Evolutionary conservation across 2,888 invertebrate genomes (phyloP).

Genomic region (Escarpia spicata): DNA sequence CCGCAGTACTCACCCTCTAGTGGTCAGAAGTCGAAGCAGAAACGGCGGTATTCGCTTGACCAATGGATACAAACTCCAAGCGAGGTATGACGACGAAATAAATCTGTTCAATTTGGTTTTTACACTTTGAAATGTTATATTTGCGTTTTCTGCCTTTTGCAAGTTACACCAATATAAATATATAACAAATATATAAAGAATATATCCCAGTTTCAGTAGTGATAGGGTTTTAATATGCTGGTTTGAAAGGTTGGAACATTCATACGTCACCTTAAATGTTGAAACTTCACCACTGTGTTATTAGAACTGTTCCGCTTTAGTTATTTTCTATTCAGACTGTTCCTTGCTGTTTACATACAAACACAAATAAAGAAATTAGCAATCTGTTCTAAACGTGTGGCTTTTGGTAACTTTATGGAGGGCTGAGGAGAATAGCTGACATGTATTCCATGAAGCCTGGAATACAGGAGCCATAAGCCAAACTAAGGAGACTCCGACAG

Average conservation of each 20-base stretch:
- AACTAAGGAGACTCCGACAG: not conserved
- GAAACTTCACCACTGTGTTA: not conserved
- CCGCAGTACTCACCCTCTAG: not conserved
- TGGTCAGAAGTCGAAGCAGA: slow-evolving; percentile 4
- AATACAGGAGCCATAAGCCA: not conserved
- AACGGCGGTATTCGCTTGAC: not conserved
- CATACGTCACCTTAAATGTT: not conserved
- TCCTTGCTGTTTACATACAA: not conserved
- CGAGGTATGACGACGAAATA: not conserved
- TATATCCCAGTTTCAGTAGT: not conserved
- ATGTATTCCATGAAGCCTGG: not conserved
- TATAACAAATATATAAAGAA: too few species aligned
- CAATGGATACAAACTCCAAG: slow-evolving; percentile 5
- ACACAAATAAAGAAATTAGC: not conserved
- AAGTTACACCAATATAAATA: not conserved
- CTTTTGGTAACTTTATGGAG: not conserved
- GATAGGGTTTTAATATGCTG: not conserved
- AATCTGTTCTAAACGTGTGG: not conserved
- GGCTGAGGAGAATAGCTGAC: not conserved
- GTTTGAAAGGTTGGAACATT: not conserved
- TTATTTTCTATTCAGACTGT: not conserved
- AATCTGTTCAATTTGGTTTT: not conserved
- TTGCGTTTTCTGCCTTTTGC: not conserved
- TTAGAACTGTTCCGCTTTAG: not conserved
- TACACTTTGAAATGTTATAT: not conserved